Percentiles rank a stretch among this genome's conserved stretches.
phyloP scores from a whole-genome alignment of 2,797 vertebrate genomes.

The Argyrosomus regius region DNA sequence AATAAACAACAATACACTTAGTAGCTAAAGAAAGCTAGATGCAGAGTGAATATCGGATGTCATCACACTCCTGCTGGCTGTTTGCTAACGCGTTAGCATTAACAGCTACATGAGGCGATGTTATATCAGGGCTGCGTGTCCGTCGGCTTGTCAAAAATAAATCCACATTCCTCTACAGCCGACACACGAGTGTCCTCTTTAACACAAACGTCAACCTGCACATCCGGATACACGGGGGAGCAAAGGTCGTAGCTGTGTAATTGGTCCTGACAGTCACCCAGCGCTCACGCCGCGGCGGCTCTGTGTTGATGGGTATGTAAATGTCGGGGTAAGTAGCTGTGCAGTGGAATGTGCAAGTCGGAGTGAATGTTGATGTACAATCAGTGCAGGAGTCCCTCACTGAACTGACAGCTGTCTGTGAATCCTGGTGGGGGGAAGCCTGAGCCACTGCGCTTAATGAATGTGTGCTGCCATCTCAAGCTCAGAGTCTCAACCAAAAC shows the following conservation, averaged over 20 bases:
- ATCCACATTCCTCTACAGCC: background rate
- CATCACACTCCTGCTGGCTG: background rate
- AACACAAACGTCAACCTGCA: conserved; percentile 18
- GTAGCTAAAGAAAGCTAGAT: background rate
- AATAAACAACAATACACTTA: too few relatives aligned
- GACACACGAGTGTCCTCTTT: background rate
- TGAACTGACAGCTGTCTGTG: conserved; percentile 69
- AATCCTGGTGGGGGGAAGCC: conserved; percentile 39
- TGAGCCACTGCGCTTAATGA: conserved; percentile 54
- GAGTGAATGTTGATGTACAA: conserved; percentile 58
- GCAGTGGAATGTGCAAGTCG: conserved; percentile 39
- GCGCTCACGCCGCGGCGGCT: conserved; percentile 19
- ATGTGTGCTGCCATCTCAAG: conserved; percentile 38
- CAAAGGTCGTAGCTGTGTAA: conserved; percentile 25
- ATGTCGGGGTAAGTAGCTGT: conserved; percentile 48
- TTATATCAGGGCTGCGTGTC: background rate
- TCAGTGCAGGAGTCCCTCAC: conserved; percentile 51
- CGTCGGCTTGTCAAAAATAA: background rate
- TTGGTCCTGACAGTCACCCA: conserved; percentile 45
- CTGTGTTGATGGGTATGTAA: conserved; percentile 43
- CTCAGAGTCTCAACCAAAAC: conserved; percentile 18
- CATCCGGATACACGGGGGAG: background rate
- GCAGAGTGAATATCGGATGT: background rate
- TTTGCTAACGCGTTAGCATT: background rate
- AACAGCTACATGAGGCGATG: background rate